Evolutionary conservation across 2,113 vertebrate genomes (phyloP).

Genomic region (Clarias macrocephalus): DNA sequence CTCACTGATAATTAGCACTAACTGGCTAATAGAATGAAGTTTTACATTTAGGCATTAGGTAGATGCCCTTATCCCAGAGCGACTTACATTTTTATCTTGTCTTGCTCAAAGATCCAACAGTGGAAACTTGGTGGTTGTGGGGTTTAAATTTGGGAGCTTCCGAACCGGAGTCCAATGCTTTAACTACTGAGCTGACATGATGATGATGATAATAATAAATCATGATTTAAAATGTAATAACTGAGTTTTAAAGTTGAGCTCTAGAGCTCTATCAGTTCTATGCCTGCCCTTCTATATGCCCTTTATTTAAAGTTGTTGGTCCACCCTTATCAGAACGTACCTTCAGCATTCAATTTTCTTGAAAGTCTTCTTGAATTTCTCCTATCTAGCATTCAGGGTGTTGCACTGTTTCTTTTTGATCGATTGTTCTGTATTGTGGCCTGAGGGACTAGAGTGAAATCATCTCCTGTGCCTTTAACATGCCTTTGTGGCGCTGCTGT

Average conservation of each 20-base stretch:
- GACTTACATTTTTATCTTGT: too few species aligned
- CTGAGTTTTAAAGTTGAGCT: not conserved
- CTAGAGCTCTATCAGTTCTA: not conserved
- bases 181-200: too few species aligned
- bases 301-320: not conserved
- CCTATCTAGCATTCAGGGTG: conserved; percentile 18
- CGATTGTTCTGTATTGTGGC: not conserved
- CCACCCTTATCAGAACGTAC: not conserved
- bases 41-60: too few species aligned
- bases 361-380: not conserved
- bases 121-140: too few species aligned
- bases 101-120: too few species aligned
- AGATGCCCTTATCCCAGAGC: too few species aligned
- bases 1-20: not conserved
- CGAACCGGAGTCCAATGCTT: too few species aligned
- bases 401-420: conserved; percentile 27
- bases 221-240: not conserved
- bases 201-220: too few species aligned
- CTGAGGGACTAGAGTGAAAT: conserved; percentile 48
- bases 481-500: conserved; percentile 48
- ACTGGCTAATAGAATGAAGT: not conserved
- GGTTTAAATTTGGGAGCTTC: too few species aligned
- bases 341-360: not conserved
- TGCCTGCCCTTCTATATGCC: not conserved
- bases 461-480: conserved; percentile 50